Evolutionary conservation across 1,140 invertebrate genomes (phyloP).

Genomic region (Oreohelix idahoensis): DNA sequence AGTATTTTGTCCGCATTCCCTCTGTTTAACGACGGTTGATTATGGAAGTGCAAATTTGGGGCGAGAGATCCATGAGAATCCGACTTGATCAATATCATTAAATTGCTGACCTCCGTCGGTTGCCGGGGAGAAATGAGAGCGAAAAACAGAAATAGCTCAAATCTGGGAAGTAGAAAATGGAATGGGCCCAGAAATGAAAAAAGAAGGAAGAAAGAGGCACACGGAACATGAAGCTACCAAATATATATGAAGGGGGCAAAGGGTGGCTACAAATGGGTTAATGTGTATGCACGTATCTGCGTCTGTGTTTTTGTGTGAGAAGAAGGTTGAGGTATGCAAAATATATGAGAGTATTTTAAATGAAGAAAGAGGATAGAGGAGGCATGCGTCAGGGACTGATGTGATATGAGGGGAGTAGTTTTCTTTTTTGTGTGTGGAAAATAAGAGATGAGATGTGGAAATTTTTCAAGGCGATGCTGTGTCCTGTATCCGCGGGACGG

Average conservation of each 20-base stretch:
- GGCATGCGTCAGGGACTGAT: background rate
- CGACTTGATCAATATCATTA: slow-evolving; percentile 36
- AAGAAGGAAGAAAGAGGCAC: background rate
- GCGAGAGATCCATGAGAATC: slow-evolving; percentile 29
- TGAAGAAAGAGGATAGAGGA: background rate
- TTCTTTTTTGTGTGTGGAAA: background rate
- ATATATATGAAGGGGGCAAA: background rate
- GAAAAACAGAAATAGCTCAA: slow-evolving; percentile 35
- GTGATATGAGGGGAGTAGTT: background rate
- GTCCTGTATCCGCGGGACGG: slow-evolving; percentile 12
- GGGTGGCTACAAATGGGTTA: background rate
- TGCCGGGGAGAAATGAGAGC: slow-evolving; percentile 25
- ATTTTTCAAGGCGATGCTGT: slow-evolving; percentile 18
- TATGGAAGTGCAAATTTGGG: slow-evolving; percentile 36
- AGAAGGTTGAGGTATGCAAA: background rate
- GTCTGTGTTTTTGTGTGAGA: background rate
- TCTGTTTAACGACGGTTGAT: slow-evolving; percentile 35
- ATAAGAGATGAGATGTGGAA: slow-evolving; percentile 21
- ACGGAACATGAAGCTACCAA: background rate
- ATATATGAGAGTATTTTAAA: background rate
- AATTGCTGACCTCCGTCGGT: slow-evolving; percentile 33
- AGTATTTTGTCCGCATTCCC: background rate
- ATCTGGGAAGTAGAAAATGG: slow-evolving; percentile 21
- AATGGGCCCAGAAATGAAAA: slow-evolving; percentile 5
- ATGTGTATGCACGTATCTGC: too few relatives aligned